Percentiles rank a stretch among this genome's conserved stretches.
Evolutionary conservation across 2,888 invertebrate species (phyloP).

Genomic region (Microplitis manilae): DNA sequence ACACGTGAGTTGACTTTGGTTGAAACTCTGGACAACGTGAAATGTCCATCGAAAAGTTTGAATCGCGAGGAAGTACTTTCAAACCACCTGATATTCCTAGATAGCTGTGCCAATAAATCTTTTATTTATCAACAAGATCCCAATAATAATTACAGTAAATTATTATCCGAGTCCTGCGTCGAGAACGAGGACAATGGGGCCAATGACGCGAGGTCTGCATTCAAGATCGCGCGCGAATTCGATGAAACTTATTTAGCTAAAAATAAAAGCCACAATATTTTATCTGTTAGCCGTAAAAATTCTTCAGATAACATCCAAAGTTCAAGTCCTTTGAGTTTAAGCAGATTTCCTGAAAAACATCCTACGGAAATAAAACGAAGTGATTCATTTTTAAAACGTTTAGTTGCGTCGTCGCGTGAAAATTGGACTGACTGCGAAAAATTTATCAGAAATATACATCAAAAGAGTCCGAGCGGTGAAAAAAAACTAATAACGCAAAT

Average conservation of each 20-base stretch:
- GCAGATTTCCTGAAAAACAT: not conserved
- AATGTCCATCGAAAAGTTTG: slow-evolving; percentile 61
- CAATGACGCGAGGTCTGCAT: slow-evolving; percentile 8
- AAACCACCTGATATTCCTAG: slow-evolving; percentile 63
- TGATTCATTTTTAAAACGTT: slow-evolving; percentile 59
- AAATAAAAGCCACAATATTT: slow-evolving; percentile 8
- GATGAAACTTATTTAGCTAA: slow-evolving; percentile 1
- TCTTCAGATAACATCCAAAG: not conserved
- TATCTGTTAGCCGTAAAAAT: slow-evolving; percentile 33
- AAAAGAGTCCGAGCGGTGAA: slow-evolving; percentile 55
- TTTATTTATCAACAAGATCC: slow-evolving; percentile 3
- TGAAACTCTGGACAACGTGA: slow-evolving; percentile 61
- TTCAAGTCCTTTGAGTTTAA: not conserved
- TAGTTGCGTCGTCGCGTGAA: slow-evolving; percentile 58
- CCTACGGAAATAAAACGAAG: slow-evolving; percentile 24
- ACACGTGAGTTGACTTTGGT: slow-evolving; percentile 12
- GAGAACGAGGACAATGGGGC: slow-evolving; percentile 33
- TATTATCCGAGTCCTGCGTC: not conserved
- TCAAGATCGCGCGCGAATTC: slow-evolving; percentile 4
- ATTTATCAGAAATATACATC: slow-evolving; percentile 58
- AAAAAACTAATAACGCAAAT: slow-evolving; percentile 35
- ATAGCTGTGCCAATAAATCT: slow-evolving; percentile 51
- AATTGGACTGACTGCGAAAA: slow-evolving; percentile 60
- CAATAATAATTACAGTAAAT: not conserved
- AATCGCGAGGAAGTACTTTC: slow-evolving; percentile 56